These are phyloP conservation scores for Eulemur coronatus DNA, from an alignment of 2,797 vertebrate species.

Conservation along the genomic window DNA sequence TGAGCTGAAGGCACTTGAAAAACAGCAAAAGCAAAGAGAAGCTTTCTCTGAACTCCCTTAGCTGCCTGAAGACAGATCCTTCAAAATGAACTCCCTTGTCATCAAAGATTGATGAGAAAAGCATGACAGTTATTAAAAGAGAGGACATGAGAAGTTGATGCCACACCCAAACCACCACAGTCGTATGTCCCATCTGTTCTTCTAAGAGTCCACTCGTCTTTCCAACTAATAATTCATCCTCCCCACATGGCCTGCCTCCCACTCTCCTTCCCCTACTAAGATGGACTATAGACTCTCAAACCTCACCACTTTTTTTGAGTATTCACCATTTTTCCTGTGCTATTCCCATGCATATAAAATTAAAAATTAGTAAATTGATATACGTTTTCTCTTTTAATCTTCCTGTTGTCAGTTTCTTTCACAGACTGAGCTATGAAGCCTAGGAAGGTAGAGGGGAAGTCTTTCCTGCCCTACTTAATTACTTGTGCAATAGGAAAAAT, in stretches of 20 bases:
- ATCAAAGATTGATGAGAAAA: not conserved
- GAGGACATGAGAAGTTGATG: not conserved
- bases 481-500: not conserved
- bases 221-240: not conserved
- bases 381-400: not conserved
- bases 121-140: not conserved
- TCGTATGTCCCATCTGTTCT: not conserved
- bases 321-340: not conserved
- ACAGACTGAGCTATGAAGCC: not conserved
- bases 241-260: not conserved
- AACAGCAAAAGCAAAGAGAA: not conserved
- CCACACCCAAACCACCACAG: too few species aligned
- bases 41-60: not conserved
- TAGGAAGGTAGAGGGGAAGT: not conserved
- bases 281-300: not conserved
- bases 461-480: not conserved
- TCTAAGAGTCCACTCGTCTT: not conserved
- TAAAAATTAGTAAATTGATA: not conserved
- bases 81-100: not conserved
- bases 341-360: too few species aligned
- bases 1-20: not conserved
- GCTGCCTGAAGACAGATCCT: not conserved
- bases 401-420: not conserved
- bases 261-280: not conserved
- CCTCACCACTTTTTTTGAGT: not conserved